Percentiles rank a stretch among this genome's conserved stretches.
phyloP scores from a whole-genome alignment of 2,797 vertebrate genomes.

The Parotocinclus haroldoi region DNA sequence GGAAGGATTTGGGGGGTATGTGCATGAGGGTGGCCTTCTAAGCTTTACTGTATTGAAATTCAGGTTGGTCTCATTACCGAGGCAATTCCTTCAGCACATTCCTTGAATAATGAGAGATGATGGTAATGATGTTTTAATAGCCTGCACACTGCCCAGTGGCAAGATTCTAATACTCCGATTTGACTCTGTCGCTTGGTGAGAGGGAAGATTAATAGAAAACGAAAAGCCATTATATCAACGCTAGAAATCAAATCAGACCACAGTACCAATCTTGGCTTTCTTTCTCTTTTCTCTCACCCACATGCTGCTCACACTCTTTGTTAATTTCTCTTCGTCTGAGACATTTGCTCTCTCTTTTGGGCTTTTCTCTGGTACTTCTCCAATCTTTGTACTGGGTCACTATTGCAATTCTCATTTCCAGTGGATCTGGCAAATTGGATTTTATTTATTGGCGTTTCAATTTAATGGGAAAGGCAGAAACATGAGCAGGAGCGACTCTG shows the following conservation, averaged over 20 bases:
- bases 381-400: background rate
- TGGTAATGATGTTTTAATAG: conserved; percentile 80
- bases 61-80: conserved; percentile 74
- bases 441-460: background rate
- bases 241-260: conserved; percentile 70
- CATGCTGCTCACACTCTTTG: background rate
- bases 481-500: background rate
- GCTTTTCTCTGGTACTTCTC: background rate
- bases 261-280: conserved; percentile 58
- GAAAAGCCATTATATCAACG: conserved; percentile 67
- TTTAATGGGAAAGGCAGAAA: background rate
- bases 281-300: conserved; percentile 8
- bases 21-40: conserved; percentile 37
- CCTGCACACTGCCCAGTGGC: conserved; percentile 70
- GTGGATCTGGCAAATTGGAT: background rate
- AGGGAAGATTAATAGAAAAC: conserved; percentile 72
- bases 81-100: conserved; percentile 73
- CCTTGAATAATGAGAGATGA: conserved; percentile 67
- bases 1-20: conserved; percentile 30
- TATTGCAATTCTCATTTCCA: background rate
- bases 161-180: conserved; percentile 70
- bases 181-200: conserved; percentile 59
- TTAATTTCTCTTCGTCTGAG: background rate
- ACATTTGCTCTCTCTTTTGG: background rate
- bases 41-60: conserved; percentile 57